A percentile compares a stretch with the other conserved stretches of the same genome.
phyloP scores from a whole-genome alignment of 2,888 invertebrate species.

The Hyles lineata region DNA sequence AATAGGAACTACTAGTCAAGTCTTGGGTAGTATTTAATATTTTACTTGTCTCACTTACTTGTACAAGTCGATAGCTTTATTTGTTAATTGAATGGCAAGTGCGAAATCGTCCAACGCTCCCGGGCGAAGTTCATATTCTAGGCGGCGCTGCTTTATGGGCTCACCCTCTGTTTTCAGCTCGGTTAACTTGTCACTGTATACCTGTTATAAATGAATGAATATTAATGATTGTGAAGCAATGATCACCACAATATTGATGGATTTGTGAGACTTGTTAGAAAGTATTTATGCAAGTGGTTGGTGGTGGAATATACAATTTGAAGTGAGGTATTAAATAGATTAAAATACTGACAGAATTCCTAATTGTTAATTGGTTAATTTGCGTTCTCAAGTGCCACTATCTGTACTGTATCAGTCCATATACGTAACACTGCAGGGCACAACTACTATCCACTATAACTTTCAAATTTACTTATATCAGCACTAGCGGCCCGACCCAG shows the following conservation, averaged over 20 bases:
- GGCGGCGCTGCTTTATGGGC: conserved; percentile 93
- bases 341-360: no score
- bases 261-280: no score
- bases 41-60: conserved; percentile 72
- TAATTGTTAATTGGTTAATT: no score
- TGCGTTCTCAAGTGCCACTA: no score
- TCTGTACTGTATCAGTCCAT: no score
- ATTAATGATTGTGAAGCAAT: background rate
- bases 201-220: conserved; percentile 55
- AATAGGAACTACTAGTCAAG: no score
- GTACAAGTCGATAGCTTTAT: conserved; percentile 91
- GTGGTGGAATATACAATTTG: no score
- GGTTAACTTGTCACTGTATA: conserved; percentile 86
- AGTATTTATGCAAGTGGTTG: background rate
- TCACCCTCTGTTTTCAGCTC: conserved; percentile 91
- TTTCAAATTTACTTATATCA: no score
- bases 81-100: conserved; percentile 90
- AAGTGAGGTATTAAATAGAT: no score
- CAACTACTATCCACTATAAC: no score
- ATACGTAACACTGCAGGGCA: no score
- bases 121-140: conserved; percentile 92
- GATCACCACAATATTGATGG: background rate
- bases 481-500: no score
- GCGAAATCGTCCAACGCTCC: conserved; percentile 92
- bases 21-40: background rate